Conservation (phyloP, 2,888 invertebrate genomes). For the Mythimna albipuncta region DNA sequence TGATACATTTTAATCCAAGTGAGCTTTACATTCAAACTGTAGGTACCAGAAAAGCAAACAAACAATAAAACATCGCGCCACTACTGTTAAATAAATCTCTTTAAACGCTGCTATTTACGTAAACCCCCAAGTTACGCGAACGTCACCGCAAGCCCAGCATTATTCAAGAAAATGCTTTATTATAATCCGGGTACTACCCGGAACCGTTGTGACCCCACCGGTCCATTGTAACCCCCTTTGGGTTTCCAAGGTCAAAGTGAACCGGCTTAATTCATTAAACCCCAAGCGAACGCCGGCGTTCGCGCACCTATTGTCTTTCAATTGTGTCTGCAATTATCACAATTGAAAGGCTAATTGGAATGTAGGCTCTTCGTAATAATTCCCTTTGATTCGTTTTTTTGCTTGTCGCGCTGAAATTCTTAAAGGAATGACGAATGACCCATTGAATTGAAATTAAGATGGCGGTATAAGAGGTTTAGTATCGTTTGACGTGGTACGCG, state of each 20-base stretch:
- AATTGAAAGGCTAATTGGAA: too few relatives aligned
- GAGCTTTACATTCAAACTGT: not conserved
- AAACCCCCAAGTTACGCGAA: conserved; percentile 51
- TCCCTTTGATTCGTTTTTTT: conserved; percentile 58
- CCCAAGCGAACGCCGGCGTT: too few relatives aligned
- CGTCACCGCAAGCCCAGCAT: conserved; percentile 63
- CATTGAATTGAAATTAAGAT: conserved; percentile 45
- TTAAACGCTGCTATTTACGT: conserved; percentile 47
- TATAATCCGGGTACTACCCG: conserved; percentile 65
- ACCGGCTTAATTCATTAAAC: too few relatives aligned
- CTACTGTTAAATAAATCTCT: conserved; percentile 51
- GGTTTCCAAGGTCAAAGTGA: conserved; percentile 49
- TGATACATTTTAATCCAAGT: not conserved
- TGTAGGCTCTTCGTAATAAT: conserved; percentile 53
- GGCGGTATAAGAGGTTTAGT: conserved; percentile 28
- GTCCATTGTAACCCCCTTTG: conserved; percentile 50
- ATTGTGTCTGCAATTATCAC: too few relatives aligned
- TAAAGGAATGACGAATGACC: conserved; percentile 51
- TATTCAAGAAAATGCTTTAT: conserved; percentile 69
- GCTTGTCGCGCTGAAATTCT: conserved; percentile 39
- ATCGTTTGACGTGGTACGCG: conserved; percentile 28
- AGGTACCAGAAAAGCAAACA: conserved; percentile 1
- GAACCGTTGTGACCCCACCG: conserved; percentile 54
- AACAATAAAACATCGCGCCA: conserved; percentile 21
- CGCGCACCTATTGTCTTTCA: too few relatives aligned